phyloP scores from a whole-genome alignment of 2,797 vertebrate species.

The Manis pentadactyla region DNA sequence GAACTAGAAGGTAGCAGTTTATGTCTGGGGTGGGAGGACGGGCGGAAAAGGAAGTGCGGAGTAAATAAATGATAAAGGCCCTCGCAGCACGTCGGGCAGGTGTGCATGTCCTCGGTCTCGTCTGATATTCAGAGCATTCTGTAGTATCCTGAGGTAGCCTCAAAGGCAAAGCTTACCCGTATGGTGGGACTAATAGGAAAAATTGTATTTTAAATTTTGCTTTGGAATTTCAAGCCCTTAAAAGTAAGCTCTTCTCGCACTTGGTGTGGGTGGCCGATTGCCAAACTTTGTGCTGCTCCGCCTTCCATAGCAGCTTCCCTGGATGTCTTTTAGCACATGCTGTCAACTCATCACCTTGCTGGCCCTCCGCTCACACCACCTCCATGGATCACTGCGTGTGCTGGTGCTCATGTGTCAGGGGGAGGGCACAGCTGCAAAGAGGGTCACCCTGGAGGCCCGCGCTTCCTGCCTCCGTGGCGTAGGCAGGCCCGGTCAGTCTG shows the following conservation, averaged over 20 bases:
- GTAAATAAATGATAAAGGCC: not conserved
- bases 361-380: conserved; percentile 79
- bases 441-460: conserved; percentile 71
- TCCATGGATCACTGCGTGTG: conserved; percentile 82
- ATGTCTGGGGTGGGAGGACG: not conserved
- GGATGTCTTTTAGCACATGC: conserved; percentile 83
- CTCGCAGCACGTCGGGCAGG: not conserved
- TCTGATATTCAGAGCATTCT: not conserved
- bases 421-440: conserved; percentile 83
- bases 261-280: conserved; percentile 67
- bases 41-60: not conserved
- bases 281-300: conserved; percentile 73
- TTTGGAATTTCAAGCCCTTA: conserved; percentile 33
- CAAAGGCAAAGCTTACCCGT: not conserved
- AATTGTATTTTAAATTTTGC: not conserved
- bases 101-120: not conserved
- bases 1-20: not conserved
- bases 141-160: not conserved
- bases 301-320: conserved; percentile 81
- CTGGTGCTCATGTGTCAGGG: conserved; percentile 76
- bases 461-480: conserved; percentile 75
- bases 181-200: not conserved
- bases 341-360: conserved; percentile 85
- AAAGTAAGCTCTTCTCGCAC: conserved; percentile 39
- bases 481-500: conserved; percentile 77